Evolutionary conservation across 2,797 vertebrate genomes (phyloP).

Genomic region (Takifugu rubripes): DNA sequence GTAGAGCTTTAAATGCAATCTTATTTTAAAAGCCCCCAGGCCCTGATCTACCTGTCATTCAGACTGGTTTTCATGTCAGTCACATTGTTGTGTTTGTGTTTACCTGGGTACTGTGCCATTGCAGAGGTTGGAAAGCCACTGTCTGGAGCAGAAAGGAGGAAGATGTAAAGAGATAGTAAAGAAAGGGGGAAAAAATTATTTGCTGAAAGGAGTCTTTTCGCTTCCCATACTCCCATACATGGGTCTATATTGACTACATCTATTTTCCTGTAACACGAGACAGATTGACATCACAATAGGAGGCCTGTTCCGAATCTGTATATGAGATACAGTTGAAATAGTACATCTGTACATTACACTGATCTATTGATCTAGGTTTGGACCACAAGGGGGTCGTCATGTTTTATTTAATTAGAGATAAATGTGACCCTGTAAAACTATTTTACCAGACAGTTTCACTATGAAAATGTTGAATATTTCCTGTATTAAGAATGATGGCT

Average conservation of each 20-base stretch:
- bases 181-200: slow-evolving; percentile 60
- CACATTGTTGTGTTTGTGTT: slow-evolving; percentile 19
- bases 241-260: slow-evolving; percentile 70
- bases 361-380: too few relatives aligned
- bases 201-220: slow-evolving; percentile 74
- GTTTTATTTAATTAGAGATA: too few relatives aligned
- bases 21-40: slow-evolving; percentile 46
- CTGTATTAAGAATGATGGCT: too few relatives aligned
- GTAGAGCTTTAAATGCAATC: slow-evolving; percentile 62
- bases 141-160: slow-evolving; percentile 52
- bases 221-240: slow-evolving; percentile 51
- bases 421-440: too few relatives aligned
- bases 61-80: slow-evolving; percentile 23
- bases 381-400: too few relatives aligned
- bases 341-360: background rate
- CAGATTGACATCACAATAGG: slow-evolving; percentile 58
- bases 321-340: slow-evolving; percentile 12
- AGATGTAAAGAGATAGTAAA: slow-evolving; percentile 7
- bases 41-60: slow-evolving; percentile 28
- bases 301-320: slow-evolving; percentile 49
- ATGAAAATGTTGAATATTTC: too few relatives aligned
- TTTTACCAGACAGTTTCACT: too few relatives aligned
- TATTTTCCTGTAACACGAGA: slow-evolving; percentile 76
- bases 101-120: slow-evolving; percentile 58
- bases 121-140: slow-evolving; percentile 23